phyloP scores from a whole-genome alignment of 2,797 vertebrate genomes.

The Ambastaia sidthimunki region DNA sequence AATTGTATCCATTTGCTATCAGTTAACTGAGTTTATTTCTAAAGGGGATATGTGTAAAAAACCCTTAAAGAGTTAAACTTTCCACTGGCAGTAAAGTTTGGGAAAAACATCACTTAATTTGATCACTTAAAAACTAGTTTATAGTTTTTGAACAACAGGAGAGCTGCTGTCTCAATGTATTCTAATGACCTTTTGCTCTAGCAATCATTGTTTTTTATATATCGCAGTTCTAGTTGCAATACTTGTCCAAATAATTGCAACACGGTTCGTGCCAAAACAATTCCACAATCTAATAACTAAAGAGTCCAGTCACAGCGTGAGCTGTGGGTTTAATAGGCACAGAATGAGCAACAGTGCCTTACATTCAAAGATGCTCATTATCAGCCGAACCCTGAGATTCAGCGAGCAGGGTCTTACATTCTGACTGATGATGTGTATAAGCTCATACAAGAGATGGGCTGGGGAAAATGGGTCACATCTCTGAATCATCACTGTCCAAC shows the following conservation, averaged over 20 bases:
- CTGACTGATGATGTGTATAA: not conserved
- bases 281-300: not conserved
- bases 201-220: not conserved
- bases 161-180: not conserved
- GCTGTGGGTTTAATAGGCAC: not conserved
- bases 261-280: not conserved
- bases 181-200: not conserved
- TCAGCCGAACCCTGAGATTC: not conserved
- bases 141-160: not conserved
- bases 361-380: not conserved
- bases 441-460: not conserved
- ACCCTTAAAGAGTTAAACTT: too few relatives aligned
- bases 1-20: too few relatives aligned
- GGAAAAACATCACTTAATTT: too few relatives aligned
- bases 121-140: too few relatives aligned
- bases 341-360: not conserved
- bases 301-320: not conserved
- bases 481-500: conserved; percentile 3
- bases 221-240: not conserved
- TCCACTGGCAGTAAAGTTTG: too few relatives aligned
- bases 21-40: too few relatives aligned
- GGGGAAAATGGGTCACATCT: conserved; percentile 29
- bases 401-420: conserved; percentile 5
- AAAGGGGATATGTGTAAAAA: too few relatives aligned
- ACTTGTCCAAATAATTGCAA: not conserved